Base-by-base conservation (phyloP, 2,113 vertebrate species). In the Indicator indicator region DNA sequence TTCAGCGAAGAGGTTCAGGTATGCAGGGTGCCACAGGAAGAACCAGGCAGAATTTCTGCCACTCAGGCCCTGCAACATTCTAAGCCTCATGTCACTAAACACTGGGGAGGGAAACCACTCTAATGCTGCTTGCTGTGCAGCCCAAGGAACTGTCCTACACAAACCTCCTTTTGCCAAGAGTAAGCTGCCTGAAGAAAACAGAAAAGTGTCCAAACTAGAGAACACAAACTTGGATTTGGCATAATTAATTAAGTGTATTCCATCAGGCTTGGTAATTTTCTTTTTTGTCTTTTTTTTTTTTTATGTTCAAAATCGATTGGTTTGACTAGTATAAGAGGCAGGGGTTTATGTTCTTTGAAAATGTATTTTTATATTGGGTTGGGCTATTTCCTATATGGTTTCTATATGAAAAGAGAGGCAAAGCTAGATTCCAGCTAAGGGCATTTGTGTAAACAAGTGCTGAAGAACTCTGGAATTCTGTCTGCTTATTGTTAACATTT, bases 401-500 rank as follows among this genome's bases (percentile, higher is more conserved):
- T 81, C 27, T 28, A 78, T 42, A 78, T 9, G 48, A 80, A 58
- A 72, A 63, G 28, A 73, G n/a, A 83, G 36, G 52, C 65, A 63
- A 77, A 21, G 18, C 32, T 13, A 50, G n/a, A 54, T 64, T 93
- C 54, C 83, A 86, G 75, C 5, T 3, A 38, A 81, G 32, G 50
- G 33, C 48, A 89, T 44, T 73, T 94, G 67, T 76, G 78, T 94
- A 96, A 95, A 94, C 90, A 96, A 85, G 90, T 63, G 54, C 78
- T 54, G 63, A 76, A 76, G 62, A 86, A 46, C 73, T 94, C 93
- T 83, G 73, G 95, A 95, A 96, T 70, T 92, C 50, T 44, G 83
- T 93, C 93, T 96, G 93, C 88, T 96, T 90, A 95, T 95, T 94
- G 78, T 97, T 95, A 90, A 85, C 90, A 30, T 55, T 79, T 67